These are phyloP conservation scores for Phrynocephalus vlangalii DNA, from an alignment of 2,797 vertebrate genomes.

Conservation along the genomic window DNA sequence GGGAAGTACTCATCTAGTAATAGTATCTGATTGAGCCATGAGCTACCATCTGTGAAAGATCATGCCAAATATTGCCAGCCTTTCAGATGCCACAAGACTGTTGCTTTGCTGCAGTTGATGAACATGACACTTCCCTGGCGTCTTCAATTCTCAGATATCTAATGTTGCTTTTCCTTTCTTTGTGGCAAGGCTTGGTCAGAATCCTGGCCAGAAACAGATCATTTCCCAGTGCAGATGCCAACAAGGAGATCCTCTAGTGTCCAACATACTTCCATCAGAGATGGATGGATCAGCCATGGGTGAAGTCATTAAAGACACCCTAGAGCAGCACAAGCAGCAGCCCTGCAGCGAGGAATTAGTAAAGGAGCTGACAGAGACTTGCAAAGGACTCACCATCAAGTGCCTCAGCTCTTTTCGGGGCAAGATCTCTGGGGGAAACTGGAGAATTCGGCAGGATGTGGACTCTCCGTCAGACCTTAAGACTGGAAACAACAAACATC, in stretches of 20 bases:
- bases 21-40: too few species aligned
- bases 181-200: neutral
- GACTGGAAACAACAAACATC: neutral
- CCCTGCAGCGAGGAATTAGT: rapidly evolving
- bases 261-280: neutral
- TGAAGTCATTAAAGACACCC: rapidly evolving
- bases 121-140: neutral
- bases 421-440: conserved; percentile 63
- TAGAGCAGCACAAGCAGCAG: neutral
- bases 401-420: conserved; percentile 73
- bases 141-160: neutral
- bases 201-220: neutral
- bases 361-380: conserved; percentile 11
- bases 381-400: conserved; percentile 65
- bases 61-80: too few species aligned
- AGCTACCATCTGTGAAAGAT: too few species aligned
- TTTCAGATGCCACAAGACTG: too few species aligned
- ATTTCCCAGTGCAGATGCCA: neutral
- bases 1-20: neutral
- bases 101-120: neutral
- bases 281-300: neutral
- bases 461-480: conserved; percentile 36
- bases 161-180: neutral
- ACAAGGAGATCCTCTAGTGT: conserved; percentile 21
- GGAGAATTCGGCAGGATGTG: conserved; percentile 66